Percentiles rank a stretch among this genome's conserved stretches.
Evolutionary conservation across 2,113 vertebrate genomes (phyloP).

Genomic region (Protobothrops mucrosquamatus): DNA sequence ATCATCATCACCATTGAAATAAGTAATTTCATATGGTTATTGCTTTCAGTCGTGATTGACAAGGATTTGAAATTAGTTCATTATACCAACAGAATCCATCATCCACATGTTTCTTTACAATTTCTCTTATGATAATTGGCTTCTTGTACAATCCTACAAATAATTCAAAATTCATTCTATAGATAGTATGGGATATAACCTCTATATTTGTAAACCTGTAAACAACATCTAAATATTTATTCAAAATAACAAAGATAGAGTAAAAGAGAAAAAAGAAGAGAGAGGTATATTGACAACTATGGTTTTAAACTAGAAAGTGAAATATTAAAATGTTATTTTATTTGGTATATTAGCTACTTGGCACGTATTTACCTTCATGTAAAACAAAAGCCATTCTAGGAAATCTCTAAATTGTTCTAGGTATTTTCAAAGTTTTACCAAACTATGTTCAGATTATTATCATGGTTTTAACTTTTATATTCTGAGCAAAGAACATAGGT

Average conservation of each 20-base stretch:
- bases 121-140: conserved; percentile 12
- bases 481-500: neutral
- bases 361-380: neutral
- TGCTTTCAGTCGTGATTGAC: neutral
- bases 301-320: neutral
- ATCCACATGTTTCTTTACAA: neutral
- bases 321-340: neutral
- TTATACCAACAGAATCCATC: conserved; percentile 11
- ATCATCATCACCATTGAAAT: neutral
- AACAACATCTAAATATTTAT: neutral
- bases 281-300: neutral
- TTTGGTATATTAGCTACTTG: neutral
- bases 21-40: neutral
- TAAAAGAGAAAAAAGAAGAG: neutral
- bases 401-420: neutral
- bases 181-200: neutral
- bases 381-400: neutral
- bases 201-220: conserved; percentile 15
- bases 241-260: neutral
- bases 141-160: neutral
- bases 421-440: neutral
- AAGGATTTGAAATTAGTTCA: neutral
- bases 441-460: neutral
- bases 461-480: neutral
- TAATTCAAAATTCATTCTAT: neutral